Evolutionary conservation across 2,797 vertebrate genomes (phyloP), one percentile per base, ranked within the genome.

Genomic region (Alosa sapidissima): DNA sequence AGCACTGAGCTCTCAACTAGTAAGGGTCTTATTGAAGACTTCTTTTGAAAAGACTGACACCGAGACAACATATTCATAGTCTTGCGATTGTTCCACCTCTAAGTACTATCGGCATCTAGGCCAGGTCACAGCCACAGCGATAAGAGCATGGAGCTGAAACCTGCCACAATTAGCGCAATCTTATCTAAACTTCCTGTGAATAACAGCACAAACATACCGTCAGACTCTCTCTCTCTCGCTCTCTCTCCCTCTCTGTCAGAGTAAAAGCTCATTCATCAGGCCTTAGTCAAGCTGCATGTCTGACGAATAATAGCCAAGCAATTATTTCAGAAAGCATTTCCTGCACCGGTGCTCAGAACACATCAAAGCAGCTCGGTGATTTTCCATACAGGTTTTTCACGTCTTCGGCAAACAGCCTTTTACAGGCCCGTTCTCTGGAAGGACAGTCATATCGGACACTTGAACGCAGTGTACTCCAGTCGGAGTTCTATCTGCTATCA

Each of bases 151-250:
- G 33, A 10, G 65, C 33, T 72, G 65, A 58, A 58, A 58, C 54
- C 54, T 58, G 24, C 65, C 10, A 72, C 65, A 72, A 72, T 72
- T 72, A 72, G 65, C 1, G 65, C 28, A 72, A 72, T 72, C 65
- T 72, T 72, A 72, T 72, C 65, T 72, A 72, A 36, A 72, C 65
- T 72, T 72, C 65, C 65, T 72, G 65, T 72, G 65, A 72, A 72
- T 72, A 72, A 72, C 24, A 33, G 65, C 65, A 72, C 65, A 72
- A 72, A 36, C 65, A 72, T 36, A 72, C 16, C 28, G 65, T 72
- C 13, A 72, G 60, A 72, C 24, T 33, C 24, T 72, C 65, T 72
- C 33, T 68, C 62, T 33, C 62, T 28, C 28, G 5, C 62, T 68
- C 62, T 33, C 62, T 41, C 28, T 72, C 65, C 36, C 65, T 72